Conservation (phyloP, 1,140 invertebrate genomes). For the Phymorhynchus buccinoides region DNA sequence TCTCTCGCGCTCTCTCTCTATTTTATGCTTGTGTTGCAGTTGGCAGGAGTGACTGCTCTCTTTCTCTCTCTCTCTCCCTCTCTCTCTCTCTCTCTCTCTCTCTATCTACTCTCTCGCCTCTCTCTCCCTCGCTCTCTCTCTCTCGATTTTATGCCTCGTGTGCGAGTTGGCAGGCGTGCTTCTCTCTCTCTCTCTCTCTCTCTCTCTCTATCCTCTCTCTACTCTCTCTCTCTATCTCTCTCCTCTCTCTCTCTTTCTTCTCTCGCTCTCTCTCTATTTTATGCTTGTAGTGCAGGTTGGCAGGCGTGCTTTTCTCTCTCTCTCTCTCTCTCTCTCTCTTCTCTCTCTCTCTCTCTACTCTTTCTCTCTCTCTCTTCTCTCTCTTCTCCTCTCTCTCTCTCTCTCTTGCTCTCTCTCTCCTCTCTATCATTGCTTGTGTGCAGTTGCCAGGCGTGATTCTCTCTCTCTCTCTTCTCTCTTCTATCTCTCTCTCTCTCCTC, state of each 20-base stretch:
- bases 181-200: background rate
- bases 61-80: background rate
- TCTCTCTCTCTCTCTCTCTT: background rate
- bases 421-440: background rate
- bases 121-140: too few relatives aligned
- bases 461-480: background rate
- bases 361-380: background rate
- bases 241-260: background rate
- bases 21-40: background rate
- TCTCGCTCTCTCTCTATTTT: too few relatives aligned
- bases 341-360: background rate
- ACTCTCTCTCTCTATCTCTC: background rate
- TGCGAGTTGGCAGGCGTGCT: too few relatives aligned
- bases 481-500: constrained; percentile 5
- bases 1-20: background rate
- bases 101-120: background rate
- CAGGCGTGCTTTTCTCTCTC: background rate
- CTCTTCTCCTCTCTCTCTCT: background rate
- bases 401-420: background rate
- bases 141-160: too few relatives aligned
- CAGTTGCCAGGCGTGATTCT: background rate
- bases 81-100: background rate
- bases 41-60: background rate
- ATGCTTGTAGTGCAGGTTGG: too few relatives aligned
- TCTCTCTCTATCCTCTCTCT: background rate